These are phyloP conservation scores for Yasuhikotakia modesta DNA, from an alignment of 2,797 vertebrate genomes.

Conservation along the genomic window DNA sequence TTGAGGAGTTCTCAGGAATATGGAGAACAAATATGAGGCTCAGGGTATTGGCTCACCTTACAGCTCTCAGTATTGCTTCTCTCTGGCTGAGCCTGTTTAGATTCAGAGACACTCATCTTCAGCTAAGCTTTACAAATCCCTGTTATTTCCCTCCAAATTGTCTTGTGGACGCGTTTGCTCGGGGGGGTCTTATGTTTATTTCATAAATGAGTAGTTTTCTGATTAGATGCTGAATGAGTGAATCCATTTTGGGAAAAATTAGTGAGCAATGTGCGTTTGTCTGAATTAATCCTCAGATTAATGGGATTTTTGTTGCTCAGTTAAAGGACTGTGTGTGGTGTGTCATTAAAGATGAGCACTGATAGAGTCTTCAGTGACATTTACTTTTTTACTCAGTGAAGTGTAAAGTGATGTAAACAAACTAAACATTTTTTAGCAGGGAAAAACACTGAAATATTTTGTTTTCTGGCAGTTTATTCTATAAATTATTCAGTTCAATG, in stretches of 20 bases:
- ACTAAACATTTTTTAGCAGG: not conserved
- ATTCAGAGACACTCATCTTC: slow-evolving; percentile 60
- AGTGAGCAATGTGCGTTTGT: slow-evolving; percentile 26
- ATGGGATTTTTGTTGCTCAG: slow-evolving; percentile 26
- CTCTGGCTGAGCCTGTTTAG: slow-evolving; percentile 58
- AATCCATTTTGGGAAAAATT: slow-evolving; percentile 39
- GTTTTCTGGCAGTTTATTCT: not conserved
- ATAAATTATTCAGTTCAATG: not conserved
- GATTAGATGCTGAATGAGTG: slow-evolving; percentile 38
- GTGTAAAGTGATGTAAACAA: not conserved
- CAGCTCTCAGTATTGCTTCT: slow-evolving; percentile 10
- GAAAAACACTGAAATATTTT: not conserved
- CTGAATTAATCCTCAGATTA: not conserved
- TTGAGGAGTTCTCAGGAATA: slow-evolving; percentile 53
- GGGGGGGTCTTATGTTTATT: slow-evolving; percentile 48
- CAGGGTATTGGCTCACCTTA: slow-evolving; percentile 17
- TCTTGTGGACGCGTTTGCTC: slow-evolving; percentile 41
- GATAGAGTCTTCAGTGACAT: not conserved
- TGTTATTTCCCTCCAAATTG: slow-evolving; percentile 66
- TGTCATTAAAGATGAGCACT: not conserved
- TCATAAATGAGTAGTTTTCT: slow-evolving; percentile 38
- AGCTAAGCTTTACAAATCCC: slow-evolving; percentile 69
- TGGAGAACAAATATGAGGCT: slow-evolving; percentile 40
- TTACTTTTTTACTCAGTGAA: not conserved
- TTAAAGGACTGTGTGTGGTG: not conserved